Evolutionary conservation across 1,140 invertebrate genomes (phyloP).

Genomic region (Caenorhabditis briggsae): DNA sequence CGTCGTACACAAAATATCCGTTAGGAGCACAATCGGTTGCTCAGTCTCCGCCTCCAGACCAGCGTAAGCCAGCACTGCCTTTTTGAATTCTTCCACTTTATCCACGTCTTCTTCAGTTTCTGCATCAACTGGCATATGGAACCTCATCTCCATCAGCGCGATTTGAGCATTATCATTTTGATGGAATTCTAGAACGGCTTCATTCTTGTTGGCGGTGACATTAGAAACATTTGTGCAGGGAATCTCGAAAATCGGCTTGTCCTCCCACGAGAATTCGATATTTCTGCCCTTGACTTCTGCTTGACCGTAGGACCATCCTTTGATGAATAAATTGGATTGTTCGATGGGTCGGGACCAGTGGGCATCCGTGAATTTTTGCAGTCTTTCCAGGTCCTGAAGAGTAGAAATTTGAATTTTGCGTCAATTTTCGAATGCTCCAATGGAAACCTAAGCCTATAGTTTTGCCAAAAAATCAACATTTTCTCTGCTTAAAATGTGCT

Average conservation of each 20-base stretch:
- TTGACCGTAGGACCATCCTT: slow-evolving; percentile 99
- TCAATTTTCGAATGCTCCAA: too few relatives aligned
- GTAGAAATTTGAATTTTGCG: background rate
- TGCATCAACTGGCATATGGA: slow-evolving; percentile 92
- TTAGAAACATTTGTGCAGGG: slow-evolving; percentile 95
- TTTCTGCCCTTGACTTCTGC: slow-evolving; percentile 91
- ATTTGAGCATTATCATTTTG: slow-evolving; percentile 96
- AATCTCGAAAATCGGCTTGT: slow-evolving; percentile 89
- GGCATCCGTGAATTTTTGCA: slow-evolving; percentile 84
- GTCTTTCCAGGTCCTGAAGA: slow-evolving; percentile 77
- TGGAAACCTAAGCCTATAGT: too few relatives aligned
- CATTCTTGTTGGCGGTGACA: slow-evolving; percentile 95
- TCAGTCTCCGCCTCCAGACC: slow-evolving; percentile 97
- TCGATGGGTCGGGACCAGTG: slow-evolving; percentile 83
- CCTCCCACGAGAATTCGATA: slow-evolving; percentile 91
- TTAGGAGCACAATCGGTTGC: slow-evolving; percentile 95
- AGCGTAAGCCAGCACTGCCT: slow-evolving; percentile 93
- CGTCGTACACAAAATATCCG: slow-evolving; percentile 96
- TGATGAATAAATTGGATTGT: slow-evolving; percentile 89
- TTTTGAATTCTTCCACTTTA: slow-evolving; percentile 93
- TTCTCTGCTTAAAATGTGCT: too few relatives aligned
- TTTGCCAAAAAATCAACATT: too few relatives aligned
- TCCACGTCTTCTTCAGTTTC: slow-evolving; percentile 80
- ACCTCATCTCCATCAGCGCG: slow-evolving; percentile 95
- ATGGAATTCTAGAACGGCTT: slow-evolving; percentile 82